Conservation (phyloP, 2,888 invertebrate species). For the Cephus runcator region DNA sequence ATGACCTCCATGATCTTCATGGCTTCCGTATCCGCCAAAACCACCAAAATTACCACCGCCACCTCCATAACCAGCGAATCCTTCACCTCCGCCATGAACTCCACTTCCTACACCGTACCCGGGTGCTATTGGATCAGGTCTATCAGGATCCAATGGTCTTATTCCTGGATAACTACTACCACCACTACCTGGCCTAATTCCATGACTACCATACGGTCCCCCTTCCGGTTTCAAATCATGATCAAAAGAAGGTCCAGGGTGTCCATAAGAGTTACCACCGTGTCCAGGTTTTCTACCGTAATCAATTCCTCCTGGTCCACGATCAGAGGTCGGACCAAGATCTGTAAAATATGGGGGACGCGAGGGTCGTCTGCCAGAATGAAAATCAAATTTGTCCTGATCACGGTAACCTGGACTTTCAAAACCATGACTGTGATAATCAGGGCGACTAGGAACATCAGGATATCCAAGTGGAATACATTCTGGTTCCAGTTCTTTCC, state of each 20-base stretch:
- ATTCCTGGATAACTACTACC: constrained; percentile 4
- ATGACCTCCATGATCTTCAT: not conserved
- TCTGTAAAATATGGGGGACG: not conserved
- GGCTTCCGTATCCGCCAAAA: not conserved
- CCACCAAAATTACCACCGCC: constrained; percentile 2
- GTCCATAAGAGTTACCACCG: not conserved
- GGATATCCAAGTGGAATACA: constrained; percentile 61
- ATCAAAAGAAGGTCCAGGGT: not conserved
- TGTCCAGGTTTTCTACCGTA: not conserved
- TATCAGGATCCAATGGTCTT: constrained; percentile 32
- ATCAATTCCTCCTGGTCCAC: constrained; percentile 2
- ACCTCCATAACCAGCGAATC: not conserved
- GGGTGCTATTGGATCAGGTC: constrained; percentile 24
- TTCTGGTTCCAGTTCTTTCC: constrained; percentile 81
- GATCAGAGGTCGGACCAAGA: constrained; percentile 7
- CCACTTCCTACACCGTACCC: not conserved
- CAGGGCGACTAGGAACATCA: not conserved
- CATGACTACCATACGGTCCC: not conserved
- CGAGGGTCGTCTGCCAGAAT: not conserved
- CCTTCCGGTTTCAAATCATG: not conserved
- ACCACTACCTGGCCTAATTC: not conserved
- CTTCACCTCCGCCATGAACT: constrained; percentile 3
- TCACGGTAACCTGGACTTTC: not conserved
- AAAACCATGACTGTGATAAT: not conserved
- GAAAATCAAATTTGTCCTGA: not conserved